Conservation (phyloP, 1,140 invertebrate species). For the Drepana arcuata region DNA sequence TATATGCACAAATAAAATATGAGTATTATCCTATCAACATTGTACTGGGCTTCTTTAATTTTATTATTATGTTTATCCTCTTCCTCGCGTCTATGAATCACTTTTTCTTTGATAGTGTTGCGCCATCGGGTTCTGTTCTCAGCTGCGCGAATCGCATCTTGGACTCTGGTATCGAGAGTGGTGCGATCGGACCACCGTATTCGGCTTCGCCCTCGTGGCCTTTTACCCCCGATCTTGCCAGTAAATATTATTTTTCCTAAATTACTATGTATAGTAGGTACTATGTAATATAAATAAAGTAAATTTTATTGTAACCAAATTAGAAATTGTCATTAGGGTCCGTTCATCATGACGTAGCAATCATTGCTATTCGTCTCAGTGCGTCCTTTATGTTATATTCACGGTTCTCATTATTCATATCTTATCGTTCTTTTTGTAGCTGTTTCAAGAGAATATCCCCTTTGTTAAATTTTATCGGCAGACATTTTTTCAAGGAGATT, state of each 20-base stretch:
- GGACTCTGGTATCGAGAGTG: too few relatives aligned
- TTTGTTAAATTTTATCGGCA: constrained; percentile 30
- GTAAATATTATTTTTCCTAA: neutral
- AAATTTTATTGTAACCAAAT: neutral
- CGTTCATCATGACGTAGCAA: constrained; percentile 17
- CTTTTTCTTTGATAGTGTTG: too few relatives aligned
- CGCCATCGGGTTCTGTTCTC: too few relatives aligned
- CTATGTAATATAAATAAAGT: neutral
- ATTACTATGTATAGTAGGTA: neutral
- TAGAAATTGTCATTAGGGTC: neutral
- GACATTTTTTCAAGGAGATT: constrained; percentile 27
- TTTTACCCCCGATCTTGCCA: too few relatives aligned
- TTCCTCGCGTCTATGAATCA: too few relatives aligned
- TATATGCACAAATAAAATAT: too few relatives aligned
- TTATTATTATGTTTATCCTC: too few relatives aligned
- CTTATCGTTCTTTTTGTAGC: constrained; percentile 22
- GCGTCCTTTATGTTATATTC: constrained; percentile 27
- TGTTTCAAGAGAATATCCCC: constrained; percentile 12
- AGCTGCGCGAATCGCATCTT: too few relatives aligned
- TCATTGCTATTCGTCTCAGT: constrained; percentile 20
- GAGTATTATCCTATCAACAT: too few relatives aligned
- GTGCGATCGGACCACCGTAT: too few relatives aligned
- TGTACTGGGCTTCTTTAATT: too few relatives aligned
- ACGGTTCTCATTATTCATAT: constrained; percentile 38
- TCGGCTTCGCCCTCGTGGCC: too few relatives aligned